Base-by-base conservation (phyloP, 2,888 invertebrate genomes). In the Gari tellinella region DNA sequence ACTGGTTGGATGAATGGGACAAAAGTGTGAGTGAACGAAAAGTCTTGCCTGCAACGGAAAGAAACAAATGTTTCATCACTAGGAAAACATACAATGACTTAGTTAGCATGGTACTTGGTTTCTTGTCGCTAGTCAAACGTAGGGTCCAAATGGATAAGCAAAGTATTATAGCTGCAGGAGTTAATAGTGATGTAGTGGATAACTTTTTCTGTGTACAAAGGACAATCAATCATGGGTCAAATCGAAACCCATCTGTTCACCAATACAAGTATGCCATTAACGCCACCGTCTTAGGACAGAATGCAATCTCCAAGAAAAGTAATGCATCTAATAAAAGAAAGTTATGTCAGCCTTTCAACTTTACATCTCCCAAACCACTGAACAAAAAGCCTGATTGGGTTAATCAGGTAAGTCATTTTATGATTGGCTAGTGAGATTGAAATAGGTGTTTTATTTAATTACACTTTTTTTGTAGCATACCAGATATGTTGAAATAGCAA, bases 211-310 rank as follows among this genome's bases (percentile, higher is more conserved):
- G 69, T 40, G 55, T 60, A 19, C 69, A 69, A 40, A 61, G 62
- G 40, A 69, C 62, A 25, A 49, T 63, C 0, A 60, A 53, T 52
- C 56, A 63, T 57, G 57, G 63, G 15, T 63, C 63, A 3, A 57
- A 56, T 37, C 62, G 31, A 10, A 63, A 69, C 23, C 69, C 69
- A 45, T 45, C 49, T 5, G 57, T 57, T 14, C 63, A 63, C 14
- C 63, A 69, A 46, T 69, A 63, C 21, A 69, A 69, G 41, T 57
- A 69, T 57, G 62, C 48, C 10, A 69, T 69, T 15, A 69, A 63
- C 58, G 62, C 69, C 3, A 69, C 69, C 26, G 46, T 69, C 19
- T 53, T 63, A 10, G 56, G 69, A 40, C 69, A 69, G 26, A 57
- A 56, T 57, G 46, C 63, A 4, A 45, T 68, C 15, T 68, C 68